Evolutionary conservation across 2,797 vertebrate genomes (phyloP).

Genomic region (Fundulus diaphanus): DNA sequence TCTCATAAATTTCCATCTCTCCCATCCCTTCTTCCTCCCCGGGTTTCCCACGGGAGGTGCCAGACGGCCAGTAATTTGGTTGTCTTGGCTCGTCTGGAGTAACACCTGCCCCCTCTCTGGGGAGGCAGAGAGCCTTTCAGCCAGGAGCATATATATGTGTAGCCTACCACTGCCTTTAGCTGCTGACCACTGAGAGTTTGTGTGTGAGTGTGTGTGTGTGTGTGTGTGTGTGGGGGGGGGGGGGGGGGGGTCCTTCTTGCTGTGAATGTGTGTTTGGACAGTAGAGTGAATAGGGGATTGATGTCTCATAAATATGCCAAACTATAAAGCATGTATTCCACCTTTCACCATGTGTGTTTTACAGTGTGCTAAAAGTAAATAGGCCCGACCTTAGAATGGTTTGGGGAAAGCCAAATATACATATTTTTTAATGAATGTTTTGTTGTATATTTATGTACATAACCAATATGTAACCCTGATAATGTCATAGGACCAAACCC

Average conservation of each 20-base stretch:
- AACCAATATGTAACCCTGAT: not conserved
- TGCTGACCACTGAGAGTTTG: constrained; percentile 70
- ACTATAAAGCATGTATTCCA: constrained; percentile 24
- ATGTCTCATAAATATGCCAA: constrained; percentile 40
- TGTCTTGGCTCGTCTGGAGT: constrained; percentile 99
- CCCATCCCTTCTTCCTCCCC: constrained; percentile 68
- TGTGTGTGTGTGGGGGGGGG: too few species aligned
- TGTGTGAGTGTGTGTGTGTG: constrained; percentile 21
- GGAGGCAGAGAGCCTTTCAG: constrained; percentile 77
- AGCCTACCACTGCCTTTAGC: constrained; percentile 77
- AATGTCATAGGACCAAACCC: not conserved
- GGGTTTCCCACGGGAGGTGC: constrained; percentile 94
- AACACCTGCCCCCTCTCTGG: constrained; percentile 98
- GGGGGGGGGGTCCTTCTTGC: constrained; percentile 30
- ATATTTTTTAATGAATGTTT: not conserved
- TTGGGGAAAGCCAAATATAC: not conserved
- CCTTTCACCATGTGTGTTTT: constrained; percentile 17
- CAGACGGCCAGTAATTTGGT: constrained; percentile 99
- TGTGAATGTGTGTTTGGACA: constrained; percentile 30
- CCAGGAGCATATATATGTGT: constrained; percentile 76
- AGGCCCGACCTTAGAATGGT: not conserved
- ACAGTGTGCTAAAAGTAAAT: constrained; percentile 14
- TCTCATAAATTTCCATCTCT: constrained; percentile 81
- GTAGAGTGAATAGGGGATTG: constrained; percentile 13
- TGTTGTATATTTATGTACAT: not conserved